Percentiles rank a stretch among this genome's conserved stretches.
phyloP scores from a whole-genome alignment of 2,113 vertebrate genomes.

The Dendrocopos noguchii region DNA sequence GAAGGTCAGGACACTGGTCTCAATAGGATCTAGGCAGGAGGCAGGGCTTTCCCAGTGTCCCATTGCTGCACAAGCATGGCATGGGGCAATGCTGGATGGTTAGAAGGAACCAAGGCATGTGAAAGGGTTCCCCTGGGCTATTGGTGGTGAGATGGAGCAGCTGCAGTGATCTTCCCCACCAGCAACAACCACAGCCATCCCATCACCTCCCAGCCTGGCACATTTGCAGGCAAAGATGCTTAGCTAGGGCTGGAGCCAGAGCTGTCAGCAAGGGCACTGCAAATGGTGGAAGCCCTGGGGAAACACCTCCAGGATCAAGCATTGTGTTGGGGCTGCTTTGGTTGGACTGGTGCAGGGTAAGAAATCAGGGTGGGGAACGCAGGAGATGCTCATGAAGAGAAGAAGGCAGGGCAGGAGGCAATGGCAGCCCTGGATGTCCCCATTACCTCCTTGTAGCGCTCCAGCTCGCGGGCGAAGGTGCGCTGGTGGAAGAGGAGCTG shows the following conservation, averaged over 20 bases:
- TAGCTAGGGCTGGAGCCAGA: too few species aligned
- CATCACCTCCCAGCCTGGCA: not conserved
- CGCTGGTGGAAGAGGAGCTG: conserved; percentile 94
- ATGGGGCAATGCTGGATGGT: rapidly evolving
- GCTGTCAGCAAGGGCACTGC: not conserved
- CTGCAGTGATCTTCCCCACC: not conserved
- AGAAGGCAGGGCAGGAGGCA: rapidly evolving
- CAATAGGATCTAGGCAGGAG: not conserved
- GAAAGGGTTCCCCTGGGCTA: not conserved
- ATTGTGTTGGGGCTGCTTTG: not conserved
- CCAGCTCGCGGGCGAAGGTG: conserved; percentile 90
- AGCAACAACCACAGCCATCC: not conserved
- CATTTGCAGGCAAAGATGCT: not conserved
- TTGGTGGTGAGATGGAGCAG: not conserved
- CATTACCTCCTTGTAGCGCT: conserved; percentile 94
- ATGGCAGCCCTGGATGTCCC: not conserved
- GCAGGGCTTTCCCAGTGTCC: not conserved
- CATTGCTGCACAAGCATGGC: rapidly evolving
- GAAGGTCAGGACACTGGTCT: not conserved
- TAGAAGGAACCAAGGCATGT: rapidly evolving
- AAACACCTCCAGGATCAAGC: not conserved
- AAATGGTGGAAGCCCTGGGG: not conserved
- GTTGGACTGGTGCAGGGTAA: not conserved
- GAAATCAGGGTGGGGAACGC: rapidly evolving
- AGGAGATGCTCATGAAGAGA: not conserved